Percentiles rank a stretch among this genome's conserved stretches.
Conservation (phyloP, 2,888 invertebrate species). For the Lobophora halterata region DNA sequence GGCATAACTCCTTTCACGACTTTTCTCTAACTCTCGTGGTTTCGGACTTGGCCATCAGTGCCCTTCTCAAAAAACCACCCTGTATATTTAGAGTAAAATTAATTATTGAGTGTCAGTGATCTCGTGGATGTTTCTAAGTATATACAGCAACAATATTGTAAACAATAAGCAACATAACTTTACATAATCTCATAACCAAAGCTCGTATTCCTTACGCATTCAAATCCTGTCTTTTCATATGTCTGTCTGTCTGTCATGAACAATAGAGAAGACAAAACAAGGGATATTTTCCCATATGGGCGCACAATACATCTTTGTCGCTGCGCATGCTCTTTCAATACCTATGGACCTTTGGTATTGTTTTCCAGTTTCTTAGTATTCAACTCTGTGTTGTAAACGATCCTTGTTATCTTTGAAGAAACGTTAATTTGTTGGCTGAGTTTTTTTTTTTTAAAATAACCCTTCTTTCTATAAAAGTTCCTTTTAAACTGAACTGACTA, state of each 20-base stretch:
- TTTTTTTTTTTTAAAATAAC: too few species aligned
- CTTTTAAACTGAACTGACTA: too few species aligned
- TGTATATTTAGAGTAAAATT: too few species aligned
- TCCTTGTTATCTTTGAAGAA: constrained; percentile 12
- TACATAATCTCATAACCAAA: constrained; percentile 40
- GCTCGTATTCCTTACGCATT: constrained; percentile 61
- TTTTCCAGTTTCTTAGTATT: constrained; percentile 49
- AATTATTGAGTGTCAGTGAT: too few species aligned
- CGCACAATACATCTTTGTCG: constrained; percentile 69
- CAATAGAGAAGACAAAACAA: constrained; percentile 76
- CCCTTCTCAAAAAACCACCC: too few species aligned
- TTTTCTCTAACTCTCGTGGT: too few species aligned
- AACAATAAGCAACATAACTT: constrained; percentile 28
- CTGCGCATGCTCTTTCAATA: constrained; percentile 47
- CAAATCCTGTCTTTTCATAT: constrained; percentile 75
- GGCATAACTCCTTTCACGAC: too few species aligned
- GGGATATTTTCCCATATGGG: constrained; percentile 76
- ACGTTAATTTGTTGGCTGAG: constrained; percentile 15
- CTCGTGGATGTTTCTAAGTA: not conserved
- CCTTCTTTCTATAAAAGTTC: too few species aligned
- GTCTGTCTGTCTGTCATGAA: constrained; percentile 72
- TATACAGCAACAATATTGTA: constrained; percentile 6
- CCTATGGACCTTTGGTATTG: constrained; percentile 51
- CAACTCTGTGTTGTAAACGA: constrained; percentile 23
- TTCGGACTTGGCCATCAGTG: too few species aligned